phyloP scores from a whole-genome alignment of 1,140 invertebrate species.

The Caenorhabditis brenneri region DNA sequence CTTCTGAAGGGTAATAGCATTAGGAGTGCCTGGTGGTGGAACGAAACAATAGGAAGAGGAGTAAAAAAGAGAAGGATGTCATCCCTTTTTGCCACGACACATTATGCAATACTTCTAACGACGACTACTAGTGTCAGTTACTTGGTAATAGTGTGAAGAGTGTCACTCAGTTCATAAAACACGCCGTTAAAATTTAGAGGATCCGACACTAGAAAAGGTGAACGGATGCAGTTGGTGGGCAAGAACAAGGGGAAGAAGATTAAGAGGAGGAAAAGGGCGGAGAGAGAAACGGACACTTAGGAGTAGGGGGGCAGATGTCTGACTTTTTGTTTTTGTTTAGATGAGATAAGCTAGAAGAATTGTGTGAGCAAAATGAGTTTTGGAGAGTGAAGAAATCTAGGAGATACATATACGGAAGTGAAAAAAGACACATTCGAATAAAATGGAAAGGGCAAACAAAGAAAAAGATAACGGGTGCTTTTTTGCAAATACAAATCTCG shows the following conservation, averaged over 20 bases:
- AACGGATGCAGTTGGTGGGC: neutral
- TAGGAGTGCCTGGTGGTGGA: conserved; percentile 24
- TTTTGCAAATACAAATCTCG: conserved; percentile 11
- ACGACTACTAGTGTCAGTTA: conserved; percentile 2
- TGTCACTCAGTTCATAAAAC: conserved; percentile 18
- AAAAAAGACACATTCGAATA: neutral
- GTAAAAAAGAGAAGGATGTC: neutral
- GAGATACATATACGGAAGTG: neutral
- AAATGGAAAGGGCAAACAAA: neutral
- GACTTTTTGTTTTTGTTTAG: conserved; percentile 23
- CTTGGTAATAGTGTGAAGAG: neutral
- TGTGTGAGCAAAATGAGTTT: neutral
- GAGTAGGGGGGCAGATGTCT: neutral
- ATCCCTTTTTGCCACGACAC: conserved; percentile 27
- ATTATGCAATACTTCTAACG: conserved; percentile 37
- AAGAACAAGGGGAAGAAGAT: neutral
- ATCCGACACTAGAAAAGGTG: neutral
- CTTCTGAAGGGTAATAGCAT: conserved; percentile 40
- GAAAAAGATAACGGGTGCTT: neutral
- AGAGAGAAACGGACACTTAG: neutral
- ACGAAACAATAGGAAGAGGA: conserved; percentile 14
- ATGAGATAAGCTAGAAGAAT: neutral
- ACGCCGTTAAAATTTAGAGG: conserved; percentile 22
- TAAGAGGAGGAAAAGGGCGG: neutral
- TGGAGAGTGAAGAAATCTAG: neutral